Conservation (phyloP, 1,140 invertebrate species). For the Muscidifurax raptorellus region DNA sequence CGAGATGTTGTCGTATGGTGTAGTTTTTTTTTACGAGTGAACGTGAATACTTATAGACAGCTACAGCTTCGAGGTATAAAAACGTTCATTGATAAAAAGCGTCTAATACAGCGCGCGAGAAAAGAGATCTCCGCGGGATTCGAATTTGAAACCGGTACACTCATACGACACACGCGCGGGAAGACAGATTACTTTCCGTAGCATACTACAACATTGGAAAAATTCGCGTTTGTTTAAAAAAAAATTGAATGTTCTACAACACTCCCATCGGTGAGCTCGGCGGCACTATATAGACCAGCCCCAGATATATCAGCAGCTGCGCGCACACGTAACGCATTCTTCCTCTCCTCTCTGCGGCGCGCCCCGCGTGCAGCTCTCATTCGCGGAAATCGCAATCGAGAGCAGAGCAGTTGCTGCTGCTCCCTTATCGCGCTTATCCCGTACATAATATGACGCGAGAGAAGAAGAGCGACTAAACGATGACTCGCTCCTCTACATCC, state of each 20-base stretch:
- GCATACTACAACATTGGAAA: too few species aligned
- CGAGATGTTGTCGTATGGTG: not conserved
- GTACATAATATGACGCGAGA: not conserved
- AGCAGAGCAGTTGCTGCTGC: not conserved
- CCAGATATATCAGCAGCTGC: not conserved
- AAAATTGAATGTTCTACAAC: not conserved
- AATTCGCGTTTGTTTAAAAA: too few species aligned
- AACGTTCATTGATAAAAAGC: too few species aligned
- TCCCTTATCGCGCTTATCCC: slow-evolving; percentile 28
- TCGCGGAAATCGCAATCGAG: slow-evolving; percentile 30
- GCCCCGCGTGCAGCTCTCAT: slow-evolving; percentile 1
- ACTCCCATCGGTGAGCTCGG: not conserved
- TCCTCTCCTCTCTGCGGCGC: not conserved
- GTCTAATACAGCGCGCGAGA: too few species aligned
- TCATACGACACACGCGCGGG: not conserved
- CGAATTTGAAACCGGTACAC: too few species aligned
- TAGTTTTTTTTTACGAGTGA: not conserved
- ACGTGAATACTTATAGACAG: too few species aligned
- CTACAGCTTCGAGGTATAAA: too few species aligned
- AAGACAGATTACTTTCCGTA: too few species aligned
- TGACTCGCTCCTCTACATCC: not conserved
- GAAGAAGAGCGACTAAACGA: not conserved
- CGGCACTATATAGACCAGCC: not conserved
- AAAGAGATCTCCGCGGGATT: too few species aligned
- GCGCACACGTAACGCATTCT: slow-evolving; percentile 20